Evolutionary conservation across 2,113 vertebrate genomes (phyloP), one percentile per base, ranked within the genome.

Genomic region (Synodontis membranacea): DNA sequence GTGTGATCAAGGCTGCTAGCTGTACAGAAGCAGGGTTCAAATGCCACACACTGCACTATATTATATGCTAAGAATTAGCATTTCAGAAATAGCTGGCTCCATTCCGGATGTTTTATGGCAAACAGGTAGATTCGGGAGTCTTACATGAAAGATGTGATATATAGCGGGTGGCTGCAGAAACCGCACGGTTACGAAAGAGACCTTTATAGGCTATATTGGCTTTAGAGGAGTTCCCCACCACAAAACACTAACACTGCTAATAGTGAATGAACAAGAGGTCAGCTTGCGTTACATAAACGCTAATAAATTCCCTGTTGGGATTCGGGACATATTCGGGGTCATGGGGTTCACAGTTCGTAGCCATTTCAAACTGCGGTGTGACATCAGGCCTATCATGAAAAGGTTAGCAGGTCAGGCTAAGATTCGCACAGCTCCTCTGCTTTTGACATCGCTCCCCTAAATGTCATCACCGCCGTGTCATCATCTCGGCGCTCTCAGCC

Each of bases 1-100:
- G 92, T 92, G 91, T 94, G 91, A 87, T 83, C 46, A 42, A 31
- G 86, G 86, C 80, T 39, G 42, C 42, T 44, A 44, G 78, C 64
- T 74, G 56, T 75, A 54, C 78, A 74, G 80, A 11, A 50, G 64
- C 8, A 10, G 44, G 39, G 56, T 72, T 25, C 42, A 75, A 87
- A 34, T 83, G 80, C 39, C 80, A 83, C 54, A 83, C 70, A 56
- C 70, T 87, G 70, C 37, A 66, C 54, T 66, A 66, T 17, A 83
- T 76, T 46, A 21, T 64, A 83, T 72, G 82, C 44, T 74, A 82
- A 78, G 66, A 48, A 83, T 75, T 82, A 28, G 19, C 64, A 82
- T 64, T 64, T 48, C 17, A 52, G 42, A 83, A 82, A 86, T 72
- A 82, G 48, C 39, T 37, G 68, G 56, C 42, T 85, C 72, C 70